Evolutionary conservation across 2,888 invertebrate genomes (phyloP).

Genomic region (Drosophila formosana): DNA sequence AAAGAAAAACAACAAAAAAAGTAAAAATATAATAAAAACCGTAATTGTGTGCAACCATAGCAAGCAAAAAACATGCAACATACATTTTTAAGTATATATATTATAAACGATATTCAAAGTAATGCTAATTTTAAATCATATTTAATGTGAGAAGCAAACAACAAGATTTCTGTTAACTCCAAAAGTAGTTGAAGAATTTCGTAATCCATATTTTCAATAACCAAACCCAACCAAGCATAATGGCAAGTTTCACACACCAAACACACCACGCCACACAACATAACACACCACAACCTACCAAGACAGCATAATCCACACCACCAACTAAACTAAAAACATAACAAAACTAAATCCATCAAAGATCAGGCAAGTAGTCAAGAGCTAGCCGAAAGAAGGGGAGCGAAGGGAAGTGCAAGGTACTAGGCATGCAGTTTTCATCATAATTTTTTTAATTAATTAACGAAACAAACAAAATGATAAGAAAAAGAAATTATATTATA

Average conservation of each 20-base stretch:
- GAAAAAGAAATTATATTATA: slow-evolving; percentile 49
- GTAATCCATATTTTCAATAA: slow-evolving; percentile 49
- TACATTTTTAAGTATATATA: slow-evolving; percentile 74
- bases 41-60: slow-evolving; percentile 71
- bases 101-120: slow-evolving; percentile 64
- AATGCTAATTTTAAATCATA: slow-evolving; percentile 71
- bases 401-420: slow-evolving; percentile 30
- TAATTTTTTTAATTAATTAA: slow-evolving; percentile 57
- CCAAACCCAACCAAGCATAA: slow-evolving; percentile 34
- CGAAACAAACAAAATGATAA: slow-evolving; percentile 23
- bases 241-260: slow-evolving; percentile 20
- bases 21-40: slow-evolving; percentile 28
- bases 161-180: slow-evolving; percentile 61
- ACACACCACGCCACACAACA: slow-evolving; percentile 22
- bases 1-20: slow-evolving; percentile 25
- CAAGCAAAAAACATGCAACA: slow-evolving; percentile 52
- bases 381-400: slow-evolving; percentile 6
- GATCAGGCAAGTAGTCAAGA: slow-evolving; percentile 40
- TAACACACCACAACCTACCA: slow-evolving; percentile 53
- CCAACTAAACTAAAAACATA: slow-evolving; percentile 53
- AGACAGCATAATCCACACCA: slow-evolving; percentile 74
- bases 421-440: slow-evolving; percentile 64
- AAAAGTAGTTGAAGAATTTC: slow-evolving; percentile 55
- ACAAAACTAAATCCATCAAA: slow-evolving; percentile 47
- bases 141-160: slow-evolving; percentile 49